Evolutionary conservation across 2,113 vertebrate genomes (phyloP).

Genomic region (Chamaea fasciata): DNA sequence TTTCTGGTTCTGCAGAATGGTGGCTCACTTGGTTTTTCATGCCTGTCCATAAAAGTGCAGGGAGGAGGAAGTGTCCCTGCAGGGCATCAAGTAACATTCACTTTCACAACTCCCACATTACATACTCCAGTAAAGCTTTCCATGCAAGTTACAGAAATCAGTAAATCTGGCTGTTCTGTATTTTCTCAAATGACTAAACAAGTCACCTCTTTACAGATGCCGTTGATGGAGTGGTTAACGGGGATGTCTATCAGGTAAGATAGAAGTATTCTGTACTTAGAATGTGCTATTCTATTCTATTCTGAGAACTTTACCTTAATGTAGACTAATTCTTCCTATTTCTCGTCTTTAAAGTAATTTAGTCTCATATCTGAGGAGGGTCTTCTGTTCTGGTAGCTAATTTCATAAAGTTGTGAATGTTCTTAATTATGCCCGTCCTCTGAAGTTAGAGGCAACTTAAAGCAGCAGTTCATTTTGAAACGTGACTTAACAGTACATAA

Average conservation of each 20-base stretch:
- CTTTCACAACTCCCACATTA: neutral
- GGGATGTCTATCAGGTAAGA: constrained; percentile 80
- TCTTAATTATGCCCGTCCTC: neutral
- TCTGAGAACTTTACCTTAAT: neutral
- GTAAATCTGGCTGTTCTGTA: neutral
- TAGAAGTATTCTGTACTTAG: neutral
- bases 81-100: neutral
- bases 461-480: neutral
- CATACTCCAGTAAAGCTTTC: neutral
- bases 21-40: neutral
- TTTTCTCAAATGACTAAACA: constrained; percentile 41
- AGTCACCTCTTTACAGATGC: constrained; percentile 68
- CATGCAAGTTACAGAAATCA: neutral
- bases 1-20: neutral
- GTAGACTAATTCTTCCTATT: neutral
- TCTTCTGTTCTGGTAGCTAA: neutral
- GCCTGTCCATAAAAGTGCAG: neutral
- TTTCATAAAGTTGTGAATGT: neutral
- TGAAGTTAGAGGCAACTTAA: neutral
- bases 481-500: neutral
- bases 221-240: constrained; percentile 82
- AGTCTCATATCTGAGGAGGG: neutral
- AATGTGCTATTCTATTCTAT: neutral
- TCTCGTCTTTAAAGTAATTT: neutral
- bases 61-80: neutral